Conservation (phyloP, 2,113 vertebrate genomes). For the Pelvicachromis taeniatus region DNA sequence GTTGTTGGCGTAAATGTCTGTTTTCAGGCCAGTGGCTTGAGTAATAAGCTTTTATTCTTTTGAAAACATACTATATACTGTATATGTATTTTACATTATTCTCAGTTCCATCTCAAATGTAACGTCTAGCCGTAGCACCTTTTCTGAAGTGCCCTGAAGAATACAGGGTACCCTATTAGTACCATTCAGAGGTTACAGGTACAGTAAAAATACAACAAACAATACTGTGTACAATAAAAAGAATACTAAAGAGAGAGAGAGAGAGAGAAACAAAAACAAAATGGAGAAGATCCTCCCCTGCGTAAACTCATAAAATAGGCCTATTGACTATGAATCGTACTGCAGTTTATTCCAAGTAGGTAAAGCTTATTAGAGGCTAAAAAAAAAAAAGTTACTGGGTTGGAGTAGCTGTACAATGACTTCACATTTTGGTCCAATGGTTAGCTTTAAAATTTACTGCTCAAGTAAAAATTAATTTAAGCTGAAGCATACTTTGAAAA, state of each 20-base stretch:
- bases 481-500: constrained; percentile 12
- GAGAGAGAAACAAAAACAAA: not conserved
- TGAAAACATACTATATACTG: constrained; percentile 71
- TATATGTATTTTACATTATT: constrained; percentile 72
- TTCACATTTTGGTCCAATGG: constrained; percentile 71
- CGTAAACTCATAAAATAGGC: constrained; percentile 36
- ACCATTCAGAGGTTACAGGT: constrained; percentile 68
- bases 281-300: constrained; percentile 22
- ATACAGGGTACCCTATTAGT: constrained; percentile 60
- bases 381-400: constrained; percentile 15
- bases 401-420: constrained; percentile 51
- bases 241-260: constrained; percentile 30
- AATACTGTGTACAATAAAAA: constrained; percentile 64
- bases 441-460: constrained; percentile 33
- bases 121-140: constrained; percentile 54
- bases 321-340: constrained; percentile 54
- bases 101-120: constrained; percentile 51
- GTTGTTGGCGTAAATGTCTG: constrained; percentile 70
- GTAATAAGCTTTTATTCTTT: constrained; percentile 60
- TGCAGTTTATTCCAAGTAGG: constrained; percentile 59
- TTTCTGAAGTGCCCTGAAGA: constrained; percentile 62
- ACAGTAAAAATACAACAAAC: constrained; percentile 69
- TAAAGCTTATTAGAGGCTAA: constrained; percentile 61
- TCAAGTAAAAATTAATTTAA: not conserved
- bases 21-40: constrained; percentile 67